Evolutionary conservation across 2,797 vertebrate genomes (phyloP), one percentile per base, ranked within the genome.

Genomic region (Chrosomus eos): DNA sequence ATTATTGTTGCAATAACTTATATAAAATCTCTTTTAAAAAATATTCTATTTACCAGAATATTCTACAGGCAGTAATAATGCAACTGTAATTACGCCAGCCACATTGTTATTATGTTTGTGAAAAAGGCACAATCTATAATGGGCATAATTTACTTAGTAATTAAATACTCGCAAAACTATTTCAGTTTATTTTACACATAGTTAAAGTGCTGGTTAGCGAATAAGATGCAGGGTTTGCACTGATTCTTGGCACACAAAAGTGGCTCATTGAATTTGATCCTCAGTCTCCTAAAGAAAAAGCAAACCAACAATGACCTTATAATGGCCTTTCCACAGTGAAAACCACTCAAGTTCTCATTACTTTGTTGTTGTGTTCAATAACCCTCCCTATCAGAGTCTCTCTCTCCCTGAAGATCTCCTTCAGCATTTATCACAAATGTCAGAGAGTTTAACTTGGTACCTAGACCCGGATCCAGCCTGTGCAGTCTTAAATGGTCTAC

Each of bases 351-450:
- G 36, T 38, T 64, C 36, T 28, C 48, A 81, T 89, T 87, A 79
- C 64, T 73, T 85, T 85, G 55, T 88, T 70, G 80, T 79, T 67
- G 80, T 70, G 73, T 18, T 77, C 83, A 85, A 62, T 55, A 38
- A 68, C 28, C 18, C 21, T 48, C 43, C 55, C 72, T 77, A 66
- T 68, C 73, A 43, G 43, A 66, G 66, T 71, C 21, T 87, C 67
- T 51, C 73, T 71, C 81, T 85, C 83, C 70, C 67, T 75, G 40
- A 80, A 74, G 64, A 66, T 84, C 73, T 84, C 68, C 51, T 83
- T 76, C 53, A 82, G 87, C 81, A 87, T 89, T 91, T 82, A 89
- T 87, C 87, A 89, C 79, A 67, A 13, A 85, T 36, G 83, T 80
- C 76, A 85, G 67, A 43, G 82, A 64, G 53, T 79, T 85, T 72